Evolutionary conservation across 1,140 invertebrate genomes (phyloP).

Genomic region (Diachasma alloeum): DNA sequence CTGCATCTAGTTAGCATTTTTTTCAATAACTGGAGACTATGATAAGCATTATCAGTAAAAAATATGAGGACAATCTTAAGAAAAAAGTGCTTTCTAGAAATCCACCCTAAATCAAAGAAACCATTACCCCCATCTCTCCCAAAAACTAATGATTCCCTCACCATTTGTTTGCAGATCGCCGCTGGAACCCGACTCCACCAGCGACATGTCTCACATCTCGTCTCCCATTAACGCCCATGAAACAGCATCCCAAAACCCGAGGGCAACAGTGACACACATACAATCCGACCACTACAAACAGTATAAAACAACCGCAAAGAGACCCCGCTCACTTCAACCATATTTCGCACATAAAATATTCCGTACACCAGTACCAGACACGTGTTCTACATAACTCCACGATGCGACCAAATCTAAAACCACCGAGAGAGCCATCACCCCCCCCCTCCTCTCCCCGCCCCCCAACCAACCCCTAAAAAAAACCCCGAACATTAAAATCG

Average conservation of each 20-base stretch:
- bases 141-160: background rate
- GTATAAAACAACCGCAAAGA: background rate
- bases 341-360: background rate
- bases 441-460: no score
- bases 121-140: background rate
- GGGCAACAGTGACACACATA: background rate
- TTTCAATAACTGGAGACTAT: no score
- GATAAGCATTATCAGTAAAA: no score
- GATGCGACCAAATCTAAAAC: background rate
- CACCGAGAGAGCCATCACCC: background rate
- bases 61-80: no score
- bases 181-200: no score
- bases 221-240: background rate
- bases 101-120: background rate
- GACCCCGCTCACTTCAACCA: background rate
- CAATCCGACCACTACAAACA: background rate
- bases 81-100: no score
- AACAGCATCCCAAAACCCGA: background rate
- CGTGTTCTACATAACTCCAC: background rate
- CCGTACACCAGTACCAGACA: constrained; percentile 3
- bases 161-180: background rate
- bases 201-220: no score
- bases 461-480: background rate
- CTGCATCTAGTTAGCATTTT: no score
- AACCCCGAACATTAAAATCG: background rate